Base-by-base conservation (phyloP, 2,888 invertebrate genomes). In the Lasioglossum morio region DNA sequence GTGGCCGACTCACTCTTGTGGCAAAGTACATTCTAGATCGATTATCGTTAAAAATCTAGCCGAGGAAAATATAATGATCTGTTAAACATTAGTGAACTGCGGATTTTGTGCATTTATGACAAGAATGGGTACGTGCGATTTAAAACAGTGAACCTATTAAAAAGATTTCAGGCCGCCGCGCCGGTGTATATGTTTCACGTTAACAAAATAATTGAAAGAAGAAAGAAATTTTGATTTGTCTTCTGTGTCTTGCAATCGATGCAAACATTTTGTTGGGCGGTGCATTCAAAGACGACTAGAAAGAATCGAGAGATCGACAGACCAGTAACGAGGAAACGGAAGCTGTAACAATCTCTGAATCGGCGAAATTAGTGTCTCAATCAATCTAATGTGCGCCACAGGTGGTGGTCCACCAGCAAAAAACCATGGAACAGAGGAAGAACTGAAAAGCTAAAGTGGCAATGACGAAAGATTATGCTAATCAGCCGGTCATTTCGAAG, bases 1-100 rank as follows among this genome's bases (percentile, higher is more conserved):
- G 1, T 7, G 48, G 2, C 23, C 48, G 48, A 46, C 46, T 46
- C 46, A 46, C 7, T 48, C 7, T 48, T 48, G 23, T 23, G 0
- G 48, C 48, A 2, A 48, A 48, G 5, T 19, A 48, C 27, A 12
- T 60, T 27, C 7, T 4, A 57, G 57, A 57, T 57, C 57, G n/a
- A n/a, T 2, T n/a, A 4, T 19, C 23, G n/a, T 46, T 43, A 63
- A 37, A 30, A 63, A 48, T 4, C 23, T 53, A 16, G 40, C 80
- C 72, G 53, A 63, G 34, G 69, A 5, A 60, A 79, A 75, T n/a
- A 19, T 14, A 60, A 75, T 57, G 57, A n/a, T 48, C 16, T 48
- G 5, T 19, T 48, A 19, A 48, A 19, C 48, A 19, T 19, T 48
- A 48, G 2, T 7, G 3, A 3, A 37, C 34, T 37, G 34, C 34